Evolutionary conservation across 2,113 vertebrate species (phyloP).

Genomic region (Atrichornis clamosus): DNA sequence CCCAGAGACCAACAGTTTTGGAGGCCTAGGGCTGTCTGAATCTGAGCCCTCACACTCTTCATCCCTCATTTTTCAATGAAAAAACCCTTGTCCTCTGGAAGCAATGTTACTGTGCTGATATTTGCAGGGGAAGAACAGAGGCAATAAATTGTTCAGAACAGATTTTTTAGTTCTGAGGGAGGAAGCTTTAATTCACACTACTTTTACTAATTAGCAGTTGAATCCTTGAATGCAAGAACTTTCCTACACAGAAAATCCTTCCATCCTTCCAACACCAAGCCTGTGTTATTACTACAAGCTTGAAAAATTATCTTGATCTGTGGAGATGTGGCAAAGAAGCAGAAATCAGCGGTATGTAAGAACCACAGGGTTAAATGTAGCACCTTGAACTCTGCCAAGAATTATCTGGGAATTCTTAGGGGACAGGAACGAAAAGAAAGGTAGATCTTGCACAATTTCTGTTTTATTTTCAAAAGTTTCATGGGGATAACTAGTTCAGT

Average conservation of each 20-base stretch:
- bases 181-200: not conserved
- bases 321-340: not conserved
- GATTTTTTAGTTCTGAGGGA: not conserved
- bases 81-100: not conserved
- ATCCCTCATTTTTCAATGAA: not conserved
- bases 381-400: not conserved
- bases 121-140: not conserved
- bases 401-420: not conserved
- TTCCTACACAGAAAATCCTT: not conserved
- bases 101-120: not conserved
- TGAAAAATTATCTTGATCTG: not conserved
- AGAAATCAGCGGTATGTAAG: not conserved
- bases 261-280: not conserved
- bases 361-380: not conserved
- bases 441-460: not conserved
- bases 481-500: not conserved
- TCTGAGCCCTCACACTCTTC: not conserved
- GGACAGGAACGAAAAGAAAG: not conserved
- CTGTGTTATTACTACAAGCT: not conserved
- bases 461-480: not conserved
- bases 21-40: not conserved
- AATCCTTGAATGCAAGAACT: not conserved
- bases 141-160: not conserved
- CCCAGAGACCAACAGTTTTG: not conserved
- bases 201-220: not conserved